phyloP scores from a whole-genome alignment of 2,113 vertebrate genomes.

The Stigmatopora nigra region DNA sequence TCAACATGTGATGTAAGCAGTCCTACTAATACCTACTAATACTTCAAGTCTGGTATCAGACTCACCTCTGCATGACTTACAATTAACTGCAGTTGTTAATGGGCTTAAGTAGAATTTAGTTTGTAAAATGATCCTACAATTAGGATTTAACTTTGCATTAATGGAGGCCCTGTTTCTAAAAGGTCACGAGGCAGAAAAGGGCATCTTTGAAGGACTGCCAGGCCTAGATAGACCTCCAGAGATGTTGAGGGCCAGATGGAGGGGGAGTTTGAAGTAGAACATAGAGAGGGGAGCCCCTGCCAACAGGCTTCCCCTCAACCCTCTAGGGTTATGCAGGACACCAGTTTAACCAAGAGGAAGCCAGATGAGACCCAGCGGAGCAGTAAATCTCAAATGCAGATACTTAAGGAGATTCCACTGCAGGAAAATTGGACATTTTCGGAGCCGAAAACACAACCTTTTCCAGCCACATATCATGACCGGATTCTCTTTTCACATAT shows the following conservation, averaged over 20 bases:
- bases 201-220: conserved; percentile 64
- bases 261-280: conserved; percentile 35
- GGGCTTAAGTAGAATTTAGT: conserved; percentile 66
- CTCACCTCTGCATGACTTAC: conserved; percentile 39
- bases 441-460: background rate
- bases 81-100: conserved; percentile 72
- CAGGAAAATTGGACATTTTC: conserved; percentile 5
- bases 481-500: background rate
- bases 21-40: conserved; percentile 8
- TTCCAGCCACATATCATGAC: background rate
- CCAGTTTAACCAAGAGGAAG: conserved; percentile 46
- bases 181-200: conserved; percentile 56
- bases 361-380: conserved; percentile 24
- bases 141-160: conserved; percentile 75
- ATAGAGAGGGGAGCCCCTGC: conserved; percentile 38
- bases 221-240: conserved; percentile 41
- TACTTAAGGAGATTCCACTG: conserved; percentile 15
- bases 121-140: conserved; percentile 72
- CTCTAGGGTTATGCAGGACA: conserved; percentile 40
- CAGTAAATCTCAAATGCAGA: conserved; percentile 16
- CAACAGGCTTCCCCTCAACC: conserved; percentile 27
- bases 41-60: conserved; percentile 30
- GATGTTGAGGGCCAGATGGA: conserved; percentile 27
- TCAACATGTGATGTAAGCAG: conserved; percentile 33
- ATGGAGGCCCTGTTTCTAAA: conserved; percentile 53